Conservation (phyloP, 2,888 invertebrate species). For the Mesorhabditis spiculigera region DNA sequence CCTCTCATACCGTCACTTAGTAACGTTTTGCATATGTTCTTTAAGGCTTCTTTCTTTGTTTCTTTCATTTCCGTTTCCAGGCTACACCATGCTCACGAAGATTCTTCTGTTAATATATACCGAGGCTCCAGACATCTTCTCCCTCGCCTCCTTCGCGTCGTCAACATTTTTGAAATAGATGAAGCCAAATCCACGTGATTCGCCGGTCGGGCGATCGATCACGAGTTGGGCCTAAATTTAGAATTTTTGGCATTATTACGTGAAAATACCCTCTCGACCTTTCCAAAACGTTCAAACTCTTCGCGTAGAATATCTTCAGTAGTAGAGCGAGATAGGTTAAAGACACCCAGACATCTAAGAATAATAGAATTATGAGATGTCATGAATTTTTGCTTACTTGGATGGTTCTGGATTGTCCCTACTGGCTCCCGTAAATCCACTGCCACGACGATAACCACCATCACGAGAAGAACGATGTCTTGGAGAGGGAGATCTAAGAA, state of each 20-base stretch:
- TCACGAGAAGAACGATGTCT: background rate
- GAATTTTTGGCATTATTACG: background rate
- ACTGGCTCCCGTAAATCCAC: background rate
- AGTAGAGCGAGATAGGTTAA: slow-evolving; percentile 86
- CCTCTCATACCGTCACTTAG: too few relatives aligned
- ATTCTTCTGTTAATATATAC: background rate
- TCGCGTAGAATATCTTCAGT: slow-evolving; percentile 85
- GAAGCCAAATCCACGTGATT: slow-evolving; percentile 43
- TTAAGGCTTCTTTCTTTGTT: too few relatives aligned
- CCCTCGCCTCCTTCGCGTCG: slow-evolving; percentile 32
- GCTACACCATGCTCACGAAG: too few relatives aligned
- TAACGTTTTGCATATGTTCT: too few relatives aligned
- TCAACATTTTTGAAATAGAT: slow-evolving; percentile 34
- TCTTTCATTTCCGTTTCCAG: too few relatives aligned
- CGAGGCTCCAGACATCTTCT: slow-evolving; percentile 8
- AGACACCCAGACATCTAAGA: slow-evolving; percentile 78
- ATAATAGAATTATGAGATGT: background rate
- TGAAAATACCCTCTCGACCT: slow-evolving; percentile 74
- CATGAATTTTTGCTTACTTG: background rate
- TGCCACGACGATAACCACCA: slow-evolving; percentile 3
- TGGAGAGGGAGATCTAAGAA: background rate
- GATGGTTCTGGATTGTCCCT: background rate
- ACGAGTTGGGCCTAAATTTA: slow-evolving; percentile 71
- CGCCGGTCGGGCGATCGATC: slow-evolving; percentile 77
- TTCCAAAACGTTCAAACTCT: slow-evolving; percentile 85